Conservation (phyloP, 2,797 vertebrate genomes). For the Acanthurus tractus region DNA sequence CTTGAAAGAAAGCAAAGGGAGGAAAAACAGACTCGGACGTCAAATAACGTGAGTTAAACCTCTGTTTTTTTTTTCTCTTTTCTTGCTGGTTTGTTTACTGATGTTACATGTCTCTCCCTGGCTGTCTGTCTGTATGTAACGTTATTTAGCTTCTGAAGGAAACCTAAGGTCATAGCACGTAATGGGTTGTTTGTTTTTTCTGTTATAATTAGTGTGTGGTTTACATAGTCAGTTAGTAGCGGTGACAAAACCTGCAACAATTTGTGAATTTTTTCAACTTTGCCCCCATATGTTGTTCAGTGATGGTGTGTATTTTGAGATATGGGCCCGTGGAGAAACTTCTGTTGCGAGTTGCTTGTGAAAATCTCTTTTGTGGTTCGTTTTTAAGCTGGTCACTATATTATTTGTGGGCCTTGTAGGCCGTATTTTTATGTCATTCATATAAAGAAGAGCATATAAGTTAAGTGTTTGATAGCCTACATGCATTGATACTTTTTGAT, state of each 20-base stretch:
- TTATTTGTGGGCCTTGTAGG: background rate
- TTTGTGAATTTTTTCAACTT: too few relatives aligned
- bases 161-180: background rate
- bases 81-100: background rate
- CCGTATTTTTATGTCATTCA: background rate
- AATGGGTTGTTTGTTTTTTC: background rate
- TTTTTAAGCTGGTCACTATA: background rate
- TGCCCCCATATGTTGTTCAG: too few relatives aligned
- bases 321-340: too few relatives aligned
- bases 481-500: background rate
- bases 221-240: too few relatives aligned
- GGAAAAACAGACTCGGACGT: background rate
- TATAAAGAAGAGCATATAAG: background rate
- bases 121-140: too few relatives aligned
- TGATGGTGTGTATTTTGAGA: background rate
- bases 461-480: background rate
- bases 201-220: too few relatives aligned
- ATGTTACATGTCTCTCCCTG: background rate
- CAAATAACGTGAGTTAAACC: constrained; percentile 15
- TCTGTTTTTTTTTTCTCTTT: background rate
- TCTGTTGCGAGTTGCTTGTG: background rate
- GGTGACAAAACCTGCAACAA: too few relatives aligned
- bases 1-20: background rate
- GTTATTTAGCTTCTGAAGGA: background rate
- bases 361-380: background rate